These are phyloP conservation scores for Leptosomus discolor DNA, from an alignment of 2,113 vertebrate genomes.

Conservation along the genomic window DNA sequence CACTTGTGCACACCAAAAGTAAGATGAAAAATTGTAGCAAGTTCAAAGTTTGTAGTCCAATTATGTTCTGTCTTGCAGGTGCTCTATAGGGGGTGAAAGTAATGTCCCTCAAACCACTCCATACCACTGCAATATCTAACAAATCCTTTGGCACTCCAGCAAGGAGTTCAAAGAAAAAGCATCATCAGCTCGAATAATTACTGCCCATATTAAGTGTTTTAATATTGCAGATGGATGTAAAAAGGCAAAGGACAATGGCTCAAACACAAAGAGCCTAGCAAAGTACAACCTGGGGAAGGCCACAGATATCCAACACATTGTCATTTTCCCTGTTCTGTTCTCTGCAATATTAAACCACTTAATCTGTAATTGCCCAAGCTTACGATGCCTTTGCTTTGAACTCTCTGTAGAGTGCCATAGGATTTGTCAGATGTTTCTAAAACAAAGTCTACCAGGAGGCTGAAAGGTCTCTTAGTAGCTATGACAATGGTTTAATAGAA, in stretches of 20 bases:
- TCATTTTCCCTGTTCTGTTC: conserved; percentile 31
- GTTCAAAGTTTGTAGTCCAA: conserved; percentile 67
- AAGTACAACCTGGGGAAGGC: conserved; percentile 31
- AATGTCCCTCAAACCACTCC: conserved; percentile 43
- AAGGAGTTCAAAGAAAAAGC: conserved; percentile 58
- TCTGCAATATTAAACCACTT: conserved; percentile 70
- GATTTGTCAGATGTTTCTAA: conserved; percentile 73
- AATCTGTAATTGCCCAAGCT: conserved; percentile 66
- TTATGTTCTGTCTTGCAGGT: conserved; percentile 65
- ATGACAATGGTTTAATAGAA: conserved; percentile 70
- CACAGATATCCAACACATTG: conserved; percentile 13
- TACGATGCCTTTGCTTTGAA: conserved; percentile 43
- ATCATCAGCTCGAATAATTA: conserved; percentile 52
- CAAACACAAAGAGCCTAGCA: not conserved
- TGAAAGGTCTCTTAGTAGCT: conserved; percentile 65
- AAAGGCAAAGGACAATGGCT: conserved; percentile 20
- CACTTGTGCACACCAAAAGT: conserved; percentile 23
- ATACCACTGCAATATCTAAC: conserved; percentile 28
- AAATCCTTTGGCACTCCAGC: conserved; percentile 38
- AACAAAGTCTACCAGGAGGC: conserved; percentile 65
- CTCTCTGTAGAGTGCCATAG: conserved; percentile 6
- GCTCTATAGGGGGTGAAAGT: conserved; percentile 22
- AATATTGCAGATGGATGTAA: not conserved
- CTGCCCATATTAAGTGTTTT: conserved; percentile 20
- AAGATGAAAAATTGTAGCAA: conserved; percentile 45